These are phyloP conservation scores for Drosophila jambulina DNA, from an alignment of 1,140 invertebrate species.

Conservation along the genomic window DNA sequence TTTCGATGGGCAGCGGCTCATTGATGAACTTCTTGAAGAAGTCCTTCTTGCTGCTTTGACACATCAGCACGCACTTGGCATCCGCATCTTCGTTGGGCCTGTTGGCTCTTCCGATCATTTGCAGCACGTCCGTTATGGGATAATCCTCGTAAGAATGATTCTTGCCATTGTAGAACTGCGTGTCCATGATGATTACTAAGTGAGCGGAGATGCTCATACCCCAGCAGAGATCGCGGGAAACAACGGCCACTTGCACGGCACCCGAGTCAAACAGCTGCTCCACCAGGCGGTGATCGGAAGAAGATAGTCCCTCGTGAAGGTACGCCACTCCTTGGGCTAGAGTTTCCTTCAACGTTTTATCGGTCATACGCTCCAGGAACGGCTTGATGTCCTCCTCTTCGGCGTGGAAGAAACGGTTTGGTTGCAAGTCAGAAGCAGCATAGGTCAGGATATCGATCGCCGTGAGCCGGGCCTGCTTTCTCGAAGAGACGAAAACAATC, in stretches of 20 bases:
- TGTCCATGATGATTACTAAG: conserved; percentile 98
- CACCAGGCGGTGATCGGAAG: conserved; percentile 94
- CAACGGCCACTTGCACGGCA: conserved; percentile 97
- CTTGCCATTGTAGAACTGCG: conserved; percentile 98
- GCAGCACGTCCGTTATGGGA: conserved; percentile 97
- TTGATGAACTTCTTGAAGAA: conserved; percentile 99
- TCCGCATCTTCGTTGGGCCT: conserved; percentile 96
- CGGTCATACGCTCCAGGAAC: conserved; percentile 94
- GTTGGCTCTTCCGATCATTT: conserved; percentile 98
- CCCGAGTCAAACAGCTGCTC: conserved; percentile 97
- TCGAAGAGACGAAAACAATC: conserved; percentile 98
- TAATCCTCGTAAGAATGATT: conserved; percentile 98
- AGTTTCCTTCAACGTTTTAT: conserved; percentile 95
- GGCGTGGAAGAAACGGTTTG: conserved; percentile 95
- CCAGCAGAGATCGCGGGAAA: conserved; percentile 96
- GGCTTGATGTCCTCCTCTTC: conserved; percentile 94
- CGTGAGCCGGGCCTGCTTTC: conserved; percentile 96
- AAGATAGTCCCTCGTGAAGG: conserved; percentile 96
- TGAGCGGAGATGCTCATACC: conserved; percentile 94
- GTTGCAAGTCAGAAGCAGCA: conserved; percentile 94
- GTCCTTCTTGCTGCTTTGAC: conserved; percentile 98
- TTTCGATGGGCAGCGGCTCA: conserved; percentile 99
- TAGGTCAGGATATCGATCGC: conserved; percentile 98
- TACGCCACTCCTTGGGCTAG: conserved; percentile 97
- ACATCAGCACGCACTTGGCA: conserved; percentile 98